Evolutionary conservation across 2,113 vertebrate species (phyloP).

Genomic region (Paraplagusia blochii): DNA sequence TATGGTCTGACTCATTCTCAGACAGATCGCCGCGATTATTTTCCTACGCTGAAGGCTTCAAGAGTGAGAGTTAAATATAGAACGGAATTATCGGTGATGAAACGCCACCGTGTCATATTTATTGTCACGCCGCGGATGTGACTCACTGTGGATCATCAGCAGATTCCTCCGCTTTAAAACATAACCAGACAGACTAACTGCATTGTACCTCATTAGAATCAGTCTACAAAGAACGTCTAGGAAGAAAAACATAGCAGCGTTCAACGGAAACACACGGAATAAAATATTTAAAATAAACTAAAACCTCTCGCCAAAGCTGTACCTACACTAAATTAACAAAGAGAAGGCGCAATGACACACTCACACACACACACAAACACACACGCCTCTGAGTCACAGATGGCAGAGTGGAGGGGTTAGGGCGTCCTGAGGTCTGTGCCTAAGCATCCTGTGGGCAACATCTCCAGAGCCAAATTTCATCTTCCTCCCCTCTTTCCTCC

Average conservation of each 20-base stretch:
- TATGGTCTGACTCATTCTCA: background rate
- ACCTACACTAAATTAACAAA: too few relatives aligned
- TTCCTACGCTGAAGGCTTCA: background rate
- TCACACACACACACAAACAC: constrained; percentile 11
- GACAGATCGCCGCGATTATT: background rate
- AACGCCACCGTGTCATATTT: background rate
- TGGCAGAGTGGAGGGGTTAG: constrained; percentile 62
- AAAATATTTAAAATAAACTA: too few relatives aligned
- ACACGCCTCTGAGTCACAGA: constrained; percentile 55
- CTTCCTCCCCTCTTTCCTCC: constrained; percentile 39
- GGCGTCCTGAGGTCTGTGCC: constrained; percentile 67
- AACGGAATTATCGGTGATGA: background rate
- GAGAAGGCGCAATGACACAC: constrained; percentile 6
- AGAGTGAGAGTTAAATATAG: background rate
- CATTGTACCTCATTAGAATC: constrained; percentile 50
- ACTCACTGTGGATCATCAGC: constrained; percentile 13
- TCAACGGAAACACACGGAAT: too few relatives aligned
- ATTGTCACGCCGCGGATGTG: background rate
- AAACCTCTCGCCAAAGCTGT: too few relatives aligned
- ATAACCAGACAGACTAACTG: constrained; percentile 37
- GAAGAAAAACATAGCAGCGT: too few relatives aligned
- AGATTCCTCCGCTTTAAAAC: constrained; percentile 1
- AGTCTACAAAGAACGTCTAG: too few relatives aligned
- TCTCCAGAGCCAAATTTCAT: constrained; percentile 61
- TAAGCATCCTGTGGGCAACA: constrained; percentile 54